These are phyloP conservation scores for Excalfactoria chinensis DNA, from an alignment of 2,113 vertebrate genomes.

Conservation along the genomic window DNA sequence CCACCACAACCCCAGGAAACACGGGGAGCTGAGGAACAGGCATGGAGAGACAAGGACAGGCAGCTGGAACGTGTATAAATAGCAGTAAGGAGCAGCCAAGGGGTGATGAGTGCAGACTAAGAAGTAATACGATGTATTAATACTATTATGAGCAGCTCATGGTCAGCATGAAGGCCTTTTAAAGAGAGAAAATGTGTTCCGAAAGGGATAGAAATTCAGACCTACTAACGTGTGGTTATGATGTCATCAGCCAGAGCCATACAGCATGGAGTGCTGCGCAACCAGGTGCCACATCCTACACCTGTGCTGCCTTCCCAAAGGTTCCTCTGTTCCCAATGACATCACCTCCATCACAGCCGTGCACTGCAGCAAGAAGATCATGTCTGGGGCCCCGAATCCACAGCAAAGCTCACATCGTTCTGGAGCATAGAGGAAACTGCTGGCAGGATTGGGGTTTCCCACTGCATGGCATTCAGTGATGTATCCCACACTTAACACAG, in stretches of 20 bases:
- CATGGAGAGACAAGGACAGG: not conserved
- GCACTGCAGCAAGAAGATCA: not conserved
- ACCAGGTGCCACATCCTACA: not conserved
- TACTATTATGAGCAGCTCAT: not conserved
- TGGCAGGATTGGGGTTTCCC: not conserved
- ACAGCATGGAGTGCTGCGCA: not conserved
- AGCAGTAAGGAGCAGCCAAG: not conserved
- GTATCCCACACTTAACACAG: not conserved
- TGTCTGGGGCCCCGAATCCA: not conserved
- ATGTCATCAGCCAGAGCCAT: not conserved
- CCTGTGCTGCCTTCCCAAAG: not conserved
- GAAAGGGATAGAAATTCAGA: not conserved
- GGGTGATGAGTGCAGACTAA: not conserved
- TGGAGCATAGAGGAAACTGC: not conserved
- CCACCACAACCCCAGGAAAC: not conserved
- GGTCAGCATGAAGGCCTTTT: not conserved
- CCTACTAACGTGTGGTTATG: not conserved
- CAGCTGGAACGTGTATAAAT: not conserved
- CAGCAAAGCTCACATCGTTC: not conserved
- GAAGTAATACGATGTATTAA: not conserved
- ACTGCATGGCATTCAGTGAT: not conserved
- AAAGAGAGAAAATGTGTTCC: not conserved
- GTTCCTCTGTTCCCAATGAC: conserved; percentile 7
- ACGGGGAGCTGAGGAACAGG: not conserved
- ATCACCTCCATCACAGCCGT: not conserved